These are phyloP conservation scores for Okamejei kenojei DNA, from an alignment of 2,797 vertebrate genomes.

Conservation along the genomic window DNA sequence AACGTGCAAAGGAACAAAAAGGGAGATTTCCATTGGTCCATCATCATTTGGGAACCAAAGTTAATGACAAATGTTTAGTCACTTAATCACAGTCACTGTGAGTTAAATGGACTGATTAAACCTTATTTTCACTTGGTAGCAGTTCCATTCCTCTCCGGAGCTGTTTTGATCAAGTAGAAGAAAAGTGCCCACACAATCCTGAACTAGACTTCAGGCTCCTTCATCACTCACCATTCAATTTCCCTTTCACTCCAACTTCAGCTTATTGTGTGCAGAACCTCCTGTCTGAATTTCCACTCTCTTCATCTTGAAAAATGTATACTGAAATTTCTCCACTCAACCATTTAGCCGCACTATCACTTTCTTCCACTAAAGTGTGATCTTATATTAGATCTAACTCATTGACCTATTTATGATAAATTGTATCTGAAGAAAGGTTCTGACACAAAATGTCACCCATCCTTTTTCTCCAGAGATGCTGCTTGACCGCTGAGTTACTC, in stretches of 20 bases:
- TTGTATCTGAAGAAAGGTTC: no score
- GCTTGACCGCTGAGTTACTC: no score
- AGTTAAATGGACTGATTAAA: neutral
- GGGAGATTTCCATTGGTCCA: neutral
- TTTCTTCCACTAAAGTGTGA: neutral
- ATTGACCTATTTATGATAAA: neutral
- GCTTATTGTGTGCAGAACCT: neutral
- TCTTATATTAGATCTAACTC: neutral
- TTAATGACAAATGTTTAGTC: neutral
- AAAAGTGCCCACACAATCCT: no score
- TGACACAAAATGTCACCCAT: no score
- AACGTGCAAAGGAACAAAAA: neutral
- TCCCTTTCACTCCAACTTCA: no score
- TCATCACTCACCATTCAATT: neutral
- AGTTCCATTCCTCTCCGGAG: neutral
- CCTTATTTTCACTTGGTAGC: neutral
- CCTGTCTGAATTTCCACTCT: neutral
- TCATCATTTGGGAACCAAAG: neutral
- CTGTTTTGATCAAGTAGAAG: neutral
- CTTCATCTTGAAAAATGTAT: neutral
- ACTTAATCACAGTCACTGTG: neutral
- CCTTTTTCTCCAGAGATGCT: no score
- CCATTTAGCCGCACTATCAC: neutral
- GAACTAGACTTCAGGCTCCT: neutral
- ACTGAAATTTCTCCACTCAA: neutral